Percentiles rank a stretch among this genome's conserved stretches.
phyloP scores from a whole-genome alignment of 30 jellyfish, hydroid and myxozoan genomes.

The Nemopilema nomurai region DNA sequence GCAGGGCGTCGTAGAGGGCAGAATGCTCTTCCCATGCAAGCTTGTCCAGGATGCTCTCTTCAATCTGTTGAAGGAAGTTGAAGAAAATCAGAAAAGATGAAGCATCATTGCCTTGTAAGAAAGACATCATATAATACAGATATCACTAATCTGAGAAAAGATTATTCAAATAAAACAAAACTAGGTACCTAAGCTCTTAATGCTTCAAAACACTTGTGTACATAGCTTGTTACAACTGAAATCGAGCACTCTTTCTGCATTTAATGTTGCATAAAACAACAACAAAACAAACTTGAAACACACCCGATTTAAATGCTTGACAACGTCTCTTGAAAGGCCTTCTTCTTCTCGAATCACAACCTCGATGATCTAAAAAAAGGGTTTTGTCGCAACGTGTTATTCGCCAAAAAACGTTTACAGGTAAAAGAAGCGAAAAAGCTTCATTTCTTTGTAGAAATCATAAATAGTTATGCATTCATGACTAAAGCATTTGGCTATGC shows the following conservation, averaged over 20 bases:
- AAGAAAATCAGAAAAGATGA: background rate
- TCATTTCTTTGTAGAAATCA: too few species aligned
- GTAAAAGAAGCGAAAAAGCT: background rate
- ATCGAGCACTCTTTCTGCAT: too few species aligned
- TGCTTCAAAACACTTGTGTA: too few species aligned
- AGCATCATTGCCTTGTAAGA: background rate
- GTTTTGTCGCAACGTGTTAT: background rate
- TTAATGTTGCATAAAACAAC: too few species aligned
- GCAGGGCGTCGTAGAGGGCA: slow-evolving; percentile 72
- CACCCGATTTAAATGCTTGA: slow-evolving; percentile 87
- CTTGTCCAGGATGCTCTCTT: slow-evolving; percentile 83
- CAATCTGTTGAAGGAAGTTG: slow-evolving; percentile 64
- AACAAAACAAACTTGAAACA: background rate
- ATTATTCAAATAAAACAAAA: too few species aligned
- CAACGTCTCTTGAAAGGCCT: slow-evolving; percentile 87
- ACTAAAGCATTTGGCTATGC: too few species aligned
- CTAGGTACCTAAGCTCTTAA: too few species aligned
- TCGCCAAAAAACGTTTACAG: too few species aligned
- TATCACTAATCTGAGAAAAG: too few species aligned
- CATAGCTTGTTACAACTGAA: too few species aligned
- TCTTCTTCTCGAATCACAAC: slow-evolving; percentile 82
- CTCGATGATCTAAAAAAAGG: slow-evolving; percentile 80
- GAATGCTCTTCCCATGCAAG: slow-evolving; percentile 89
- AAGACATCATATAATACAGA: too few species aligned
- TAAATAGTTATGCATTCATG: too few species aligned